A percentile compares a stretch with the other conserved stretches of the same genome.
Conservation (phyloP, 2,888 invertebrate species). For the Ectemnius continuus region DNA sequence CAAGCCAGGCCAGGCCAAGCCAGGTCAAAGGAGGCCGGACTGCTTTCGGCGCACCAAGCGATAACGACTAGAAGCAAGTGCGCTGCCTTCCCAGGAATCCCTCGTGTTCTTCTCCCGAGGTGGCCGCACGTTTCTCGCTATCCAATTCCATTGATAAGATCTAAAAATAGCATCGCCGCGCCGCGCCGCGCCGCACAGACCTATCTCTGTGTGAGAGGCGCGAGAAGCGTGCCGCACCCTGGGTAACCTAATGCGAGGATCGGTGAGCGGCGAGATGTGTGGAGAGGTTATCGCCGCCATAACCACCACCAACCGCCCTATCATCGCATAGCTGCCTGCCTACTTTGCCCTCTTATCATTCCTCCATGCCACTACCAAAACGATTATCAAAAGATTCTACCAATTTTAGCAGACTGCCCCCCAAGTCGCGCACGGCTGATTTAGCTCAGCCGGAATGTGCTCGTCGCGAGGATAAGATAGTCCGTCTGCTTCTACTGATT, state of each 20-base stretch:
- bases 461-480: no score
- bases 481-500: no score
- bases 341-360: conserved; percentile 47
- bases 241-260: conserved; percentile 50
- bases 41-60: no score
- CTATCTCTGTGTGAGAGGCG: no score
- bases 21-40: no score
- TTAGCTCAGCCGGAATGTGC: no score
- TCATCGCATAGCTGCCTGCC: conserved; percentile 14
- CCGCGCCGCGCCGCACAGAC: no score
- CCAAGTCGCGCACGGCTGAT: no score
- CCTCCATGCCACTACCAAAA: conserved; percentile 4
- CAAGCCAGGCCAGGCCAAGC: no score
- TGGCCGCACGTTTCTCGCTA: conserved; percentile 44
- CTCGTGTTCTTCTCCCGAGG: conserved; percentile 18
- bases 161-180: conserved; percentile 49
- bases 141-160: conserved; percentile 52
- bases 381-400: conserved; percentile 9
- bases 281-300: conserved; percentile 54
- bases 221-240: conserved; percentile 58
- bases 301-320: conserved; percentile 39
- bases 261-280: conserved; percentile 4
- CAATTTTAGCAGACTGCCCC: not conserved
- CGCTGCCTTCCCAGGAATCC: conserved; percentile 40
- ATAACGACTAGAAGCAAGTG: not conserved